These are phyloP conservation scores for Limnothrissa miodon DNA, from an alignment of 2,113 vertebrate species.

Conservation along the genomic window DNA sequence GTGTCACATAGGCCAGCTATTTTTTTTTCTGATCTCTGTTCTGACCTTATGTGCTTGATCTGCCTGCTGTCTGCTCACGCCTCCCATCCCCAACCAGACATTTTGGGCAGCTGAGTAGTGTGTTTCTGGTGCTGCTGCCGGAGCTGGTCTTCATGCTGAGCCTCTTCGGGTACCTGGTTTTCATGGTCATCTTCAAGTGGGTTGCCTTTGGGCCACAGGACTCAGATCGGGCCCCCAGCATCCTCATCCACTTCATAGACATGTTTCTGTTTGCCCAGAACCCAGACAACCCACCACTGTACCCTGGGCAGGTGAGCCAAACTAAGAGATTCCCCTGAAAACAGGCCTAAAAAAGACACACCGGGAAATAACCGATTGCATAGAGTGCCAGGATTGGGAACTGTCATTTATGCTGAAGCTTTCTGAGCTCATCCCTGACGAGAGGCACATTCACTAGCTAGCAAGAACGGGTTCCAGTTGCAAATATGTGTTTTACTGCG, in stretches of 20 bases:
- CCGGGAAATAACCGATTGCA: not conserved
- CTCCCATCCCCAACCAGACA: constrained; percentile 60
- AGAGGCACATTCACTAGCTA: not conserved
- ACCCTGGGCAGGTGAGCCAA: constrained; percentile 56
- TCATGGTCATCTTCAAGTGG: constrained; percentile 83
- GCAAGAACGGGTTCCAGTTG: no score
- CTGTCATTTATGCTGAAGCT: not conserved
- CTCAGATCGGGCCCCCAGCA: constrained; percentile 73
- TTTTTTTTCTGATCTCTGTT: not conserved
- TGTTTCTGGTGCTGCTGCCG: constrained; percentile 76
- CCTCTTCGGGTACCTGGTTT: constrained; percentile 82
- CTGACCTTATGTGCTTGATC: not conserved
- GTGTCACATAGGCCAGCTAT: not conserved
- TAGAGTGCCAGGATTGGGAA: not conserved
- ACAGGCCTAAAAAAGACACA: not conserved
- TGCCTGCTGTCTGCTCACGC: not conserved
- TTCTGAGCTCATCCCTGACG: not conserved
- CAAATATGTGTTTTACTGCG: no score
- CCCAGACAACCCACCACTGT: constrained; percentile 60
- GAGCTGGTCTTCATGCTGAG: constrained; percentile 79
- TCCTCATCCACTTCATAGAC: constrained; percentile 86
- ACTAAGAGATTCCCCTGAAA: not conserved
- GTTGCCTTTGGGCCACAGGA: constrained; percentile 31
- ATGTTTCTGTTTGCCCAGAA: constrained; percentile 82
- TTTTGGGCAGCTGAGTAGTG: constrained; percentile 66